A percentile compares a stretch with the other conserved stretches of the same genome.
These are phyloP conservation scores for Meriones psammophilus DNA, from an alignment of 2,797 vertebrate species.

Conservation along the genomic window DNA sequence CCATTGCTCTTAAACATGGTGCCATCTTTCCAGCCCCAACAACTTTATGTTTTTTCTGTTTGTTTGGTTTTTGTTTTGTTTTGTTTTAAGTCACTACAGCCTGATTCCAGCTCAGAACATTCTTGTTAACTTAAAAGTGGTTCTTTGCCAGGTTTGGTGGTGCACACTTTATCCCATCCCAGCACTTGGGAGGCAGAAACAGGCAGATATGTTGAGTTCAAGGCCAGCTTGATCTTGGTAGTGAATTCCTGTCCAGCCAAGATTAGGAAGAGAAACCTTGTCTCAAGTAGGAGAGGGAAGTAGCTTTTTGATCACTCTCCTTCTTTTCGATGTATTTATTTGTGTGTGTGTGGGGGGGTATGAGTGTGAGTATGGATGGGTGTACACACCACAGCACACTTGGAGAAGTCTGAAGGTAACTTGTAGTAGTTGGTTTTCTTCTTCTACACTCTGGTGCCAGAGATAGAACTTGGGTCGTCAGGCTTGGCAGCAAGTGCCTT, in stretches of 20 bases:
- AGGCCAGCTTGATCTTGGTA: not conserved
- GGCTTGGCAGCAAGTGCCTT: not conserved
- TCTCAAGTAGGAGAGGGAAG: not conserved
- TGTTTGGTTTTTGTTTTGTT: too few relatives aligned
- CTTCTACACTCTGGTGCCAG: not conserved
- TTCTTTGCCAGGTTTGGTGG: not conserved
- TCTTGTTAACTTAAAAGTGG: slow-evolving; percentile 40
- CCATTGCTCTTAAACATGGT: too few relatives aligned
- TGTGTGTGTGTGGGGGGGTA: not conserved
- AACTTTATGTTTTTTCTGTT: too few relatives aligned
- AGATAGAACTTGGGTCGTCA: not conserved
- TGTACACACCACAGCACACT: not conserved
- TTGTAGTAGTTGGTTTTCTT: not conserved
- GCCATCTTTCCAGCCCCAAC: too few relatives aligned
- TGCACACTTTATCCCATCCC: not conserved
- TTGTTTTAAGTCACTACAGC: too few relatives aligned
- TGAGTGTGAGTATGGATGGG: not conserved
- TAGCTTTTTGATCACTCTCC: not conserved
- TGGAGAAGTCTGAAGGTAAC: not conserved
- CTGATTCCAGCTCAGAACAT: not conserved
- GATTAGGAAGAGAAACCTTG: not conserved
- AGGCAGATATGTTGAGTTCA: not conserved
- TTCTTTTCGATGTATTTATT: not conserved
- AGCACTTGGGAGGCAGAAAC: not conserved
- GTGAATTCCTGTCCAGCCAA: not conserved